Evolutionary conservation across 2,797 vertebrate genomes (phyloP).

Genomic region (Todus mexicanus): DNA sequence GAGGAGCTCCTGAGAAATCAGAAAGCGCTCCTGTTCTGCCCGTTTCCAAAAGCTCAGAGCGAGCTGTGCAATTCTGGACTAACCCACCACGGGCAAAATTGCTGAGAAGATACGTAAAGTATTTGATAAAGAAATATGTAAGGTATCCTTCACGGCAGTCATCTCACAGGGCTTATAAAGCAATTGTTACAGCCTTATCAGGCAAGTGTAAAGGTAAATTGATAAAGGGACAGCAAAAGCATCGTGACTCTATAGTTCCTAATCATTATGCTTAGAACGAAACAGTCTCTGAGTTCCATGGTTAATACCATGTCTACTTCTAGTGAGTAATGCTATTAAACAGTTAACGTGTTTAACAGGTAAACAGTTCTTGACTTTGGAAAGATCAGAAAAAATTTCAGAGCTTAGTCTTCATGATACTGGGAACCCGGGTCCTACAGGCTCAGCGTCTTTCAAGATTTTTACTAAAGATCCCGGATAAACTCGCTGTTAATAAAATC

Average conservation of each 20-base stretch:
- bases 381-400: not conserved
- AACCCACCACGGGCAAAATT: not conserved
- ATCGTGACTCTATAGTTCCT: not conserved
- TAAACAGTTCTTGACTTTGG: not conserved
- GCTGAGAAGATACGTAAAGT: fast-evolving
- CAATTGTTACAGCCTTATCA: not conserved
- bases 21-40: not conserved
- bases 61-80: not conserved
- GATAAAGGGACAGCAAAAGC: not conserved
- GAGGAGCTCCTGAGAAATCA: not conserved
- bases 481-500: not conserved
- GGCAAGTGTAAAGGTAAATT: not conserved
- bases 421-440: not conserved
- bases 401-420: not conserved
- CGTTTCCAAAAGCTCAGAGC: fast-evolving
- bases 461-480: not conserved
- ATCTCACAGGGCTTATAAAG: not conserved
- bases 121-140: not conserved
- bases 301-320: not conserved
- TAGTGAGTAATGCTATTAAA: not conserved
- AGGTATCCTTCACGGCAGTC: not conserved
- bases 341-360: not conserved
- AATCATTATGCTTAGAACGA: not conserved
- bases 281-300: not conserved
- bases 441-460: not conserved